A percentile compares a stretch with the other conserved stretches of the same genome.
phyloP scores from a whole-genome alignment of 2,888 invertebrate species.

The Chrysolina americana region DNA sequence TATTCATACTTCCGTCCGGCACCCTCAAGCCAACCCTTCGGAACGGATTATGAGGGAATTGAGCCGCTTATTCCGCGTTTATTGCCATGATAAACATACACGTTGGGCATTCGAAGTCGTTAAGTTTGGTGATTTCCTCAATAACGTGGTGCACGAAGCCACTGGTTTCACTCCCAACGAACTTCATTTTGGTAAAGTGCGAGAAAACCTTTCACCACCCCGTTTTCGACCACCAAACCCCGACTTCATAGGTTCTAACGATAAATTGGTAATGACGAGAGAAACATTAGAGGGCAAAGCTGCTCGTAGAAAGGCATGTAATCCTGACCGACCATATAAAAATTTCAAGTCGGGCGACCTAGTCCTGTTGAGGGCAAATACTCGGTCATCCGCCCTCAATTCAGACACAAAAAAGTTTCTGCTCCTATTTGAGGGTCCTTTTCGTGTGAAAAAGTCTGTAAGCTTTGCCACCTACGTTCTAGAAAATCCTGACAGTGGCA shows the following conservation, averaged over 20 bases:
- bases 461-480: too few relatives aligned
- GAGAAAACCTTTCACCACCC: not conserved
- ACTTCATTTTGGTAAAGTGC: slow-evolving; percentile 9
- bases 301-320: not conserved
- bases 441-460: too few relatives aligned
- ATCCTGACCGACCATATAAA: not conserved
- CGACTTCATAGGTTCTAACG: not conserved
- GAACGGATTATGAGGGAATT: too few relatives aligned
- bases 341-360: not conserved
- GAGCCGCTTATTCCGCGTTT: not conserved
- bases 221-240: slow-evolving; percentile 2
- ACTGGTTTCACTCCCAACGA: slow-evolving; percentile 15
- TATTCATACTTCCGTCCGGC: slow-evolving; percentile 5
- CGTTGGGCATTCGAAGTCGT: slow-evolving; percentile 16
- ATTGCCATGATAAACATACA: slow-evolving; percentile 15
- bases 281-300: not conserved
- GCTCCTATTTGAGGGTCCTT: too few relatives aligned
- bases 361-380: too few relatives aligned
- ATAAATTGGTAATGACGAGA: not conserved
- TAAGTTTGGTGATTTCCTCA: slow-evolving; percentile 6
- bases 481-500: too few relatives aligned
- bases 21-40: slow-evolving; percentile 1
- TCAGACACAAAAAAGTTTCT: too few relatives aligned
- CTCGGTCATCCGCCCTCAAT: too few relatives aligned
- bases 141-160: not conserved